Base-by-base conservation (phyloP, 2,113 vertebrate species). In the Oncorhynchus kisutch region DNA sequence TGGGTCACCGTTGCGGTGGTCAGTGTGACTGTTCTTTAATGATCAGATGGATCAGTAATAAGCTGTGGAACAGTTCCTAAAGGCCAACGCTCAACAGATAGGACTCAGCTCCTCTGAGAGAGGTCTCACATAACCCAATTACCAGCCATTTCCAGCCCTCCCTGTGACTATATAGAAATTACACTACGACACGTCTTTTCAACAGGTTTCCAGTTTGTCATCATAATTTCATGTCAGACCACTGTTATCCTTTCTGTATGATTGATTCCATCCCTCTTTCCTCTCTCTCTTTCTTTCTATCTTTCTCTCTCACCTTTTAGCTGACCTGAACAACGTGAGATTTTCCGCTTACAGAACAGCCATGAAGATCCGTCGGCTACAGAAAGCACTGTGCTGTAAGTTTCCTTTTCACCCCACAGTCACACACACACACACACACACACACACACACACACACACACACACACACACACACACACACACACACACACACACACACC, bases 261-360 rank as follows among this genome's bases (percentile, higher is more conserved):
- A 86, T 80, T 73, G 20, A 45, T 83, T 77, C 34, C 83, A 59
- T 75, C 7, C 57, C n/a, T 48, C 22, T 39, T 70, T 22, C 22
- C 29, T 70, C 68, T 70, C 14, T 70, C 18, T 14, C 68, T 70
- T 7, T 66, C n/a, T 60, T 5, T 22, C 20, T 60, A 3, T 57
- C n/a, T 62, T 5, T 62, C 7, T 62, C 59, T 62, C 59, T 62
- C 5, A 6, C 59, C 71, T 20, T 24, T 76, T 71, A 99, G 98
- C 95, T 67, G 98, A 99, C 88, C 86, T 99, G 84, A 99, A 99
- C 93, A 99, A 98, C 0, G 97, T 99, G 27, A 96, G 98, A 73
- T 99, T 99, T 93, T 99, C 98, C 8, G 98, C 98, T 45, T 99
- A 99, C 90, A 94, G 98, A 73, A 99, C 97, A 0, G 97, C 97